Evolutionary conservation across 1,140 invertebrate genomes (phyloP), one percentile per base, ranked within the genome.

Genomic region (Tetranychus cinnabarinus): DNA sequence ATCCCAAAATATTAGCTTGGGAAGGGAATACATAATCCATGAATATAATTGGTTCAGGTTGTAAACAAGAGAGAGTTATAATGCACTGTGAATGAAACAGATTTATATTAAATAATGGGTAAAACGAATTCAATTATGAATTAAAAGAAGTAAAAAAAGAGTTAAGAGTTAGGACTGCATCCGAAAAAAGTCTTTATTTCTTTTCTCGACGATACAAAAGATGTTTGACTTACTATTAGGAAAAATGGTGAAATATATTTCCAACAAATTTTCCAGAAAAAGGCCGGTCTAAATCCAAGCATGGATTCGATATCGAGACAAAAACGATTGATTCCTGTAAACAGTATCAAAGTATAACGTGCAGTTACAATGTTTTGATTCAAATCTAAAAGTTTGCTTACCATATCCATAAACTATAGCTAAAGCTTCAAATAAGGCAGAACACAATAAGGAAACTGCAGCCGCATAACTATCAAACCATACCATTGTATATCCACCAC

Each of bases 321-420:
- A 62, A 88, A 82, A 63, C 80, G 78, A n/a, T 79, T 75, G 23
- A 78, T 72, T 56, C 79, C 79, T 80, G 55, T 46, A 36, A 57
- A 33, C 56, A 13, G n/a, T 42, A 8, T 23, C 23, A 23, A 23
- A 23, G 23, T 23, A 23, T 23, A 23, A 23, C 23, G 23, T 23
- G 23, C 23, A 23, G 23, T 23, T 23, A 23, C 23, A 23, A 23
- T 23, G 23, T 23, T 23, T 23, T 23, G 23, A 23, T 23, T 23
- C 23, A 23, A 23, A 23, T 23, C 23, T 23, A 23, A 23, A 23
- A 23, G 23, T 23, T 23, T 23, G 23, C 34, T 68, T 66, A 75
- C 75, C 75, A 64, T 77, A 77, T 61, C 76, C 68, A 75, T 76
- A 77, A 34, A 69, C 69, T 6, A 77, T 71, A 15, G 72, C 75